Base-by-base conservation (phyloP, 2,113 vertebrate species). In the Oxyruncus cristatus region DNA sequence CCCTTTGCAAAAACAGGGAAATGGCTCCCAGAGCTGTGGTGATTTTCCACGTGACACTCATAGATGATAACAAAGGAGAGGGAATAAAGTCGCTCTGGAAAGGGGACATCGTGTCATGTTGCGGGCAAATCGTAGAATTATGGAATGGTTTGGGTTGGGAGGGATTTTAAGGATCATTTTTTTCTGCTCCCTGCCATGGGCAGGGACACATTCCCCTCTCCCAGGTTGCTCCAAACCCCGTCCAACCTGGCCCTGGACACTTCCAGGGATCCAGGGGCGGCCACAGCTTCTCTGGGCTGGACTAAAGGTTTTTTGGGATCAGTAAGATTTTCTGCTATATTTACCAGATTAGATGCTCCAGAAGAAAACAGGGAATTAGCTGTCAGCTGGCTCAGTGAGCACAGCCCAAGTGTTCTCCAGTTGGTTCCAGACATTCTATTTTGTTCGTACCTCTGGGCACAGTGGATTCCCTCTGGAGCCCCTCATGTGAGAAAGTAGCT, bases 101-200 rank as follows among this genome's bases (percentile, higher is more conserved):
- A 30, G 33, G 50, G 52, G 55, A 17, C 6, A 13, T 76, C 13
- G 2, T 19, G 26, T 41, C 8, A 8, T 42, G 66, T 37, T 81
- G 65, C 65, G 39, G 75, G 41, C 41, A 88, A 28, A 75, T 32
- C 23, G 22, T 21, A 24, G 62, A 83, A 70, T 55, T 21, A 2
- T 12, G 14, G 47, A 27, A 15, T 55, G 63, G 9, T 35, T 37
- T 55, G 55, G 12, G 4, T 62, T 2, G 10, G 55, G 42, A 55
- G 9, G n/a, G 39, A 41, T 21, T 5, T 55, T 55, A 49, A 55
- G 53, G 0, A 1, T 0, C 28, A 47, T 41, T 41, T 0, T 2
- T 55, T 1, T 14, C n/a, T 73, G 15, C 3, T 21, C 20, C 13
- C 7, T 39, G 28, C 53, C 24, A 12, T 26, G 11, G 53, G 4